Base-by-base conservation (phyloP, 2,113 vertebrate species). In the Lophotis ruficrista region DNA sequence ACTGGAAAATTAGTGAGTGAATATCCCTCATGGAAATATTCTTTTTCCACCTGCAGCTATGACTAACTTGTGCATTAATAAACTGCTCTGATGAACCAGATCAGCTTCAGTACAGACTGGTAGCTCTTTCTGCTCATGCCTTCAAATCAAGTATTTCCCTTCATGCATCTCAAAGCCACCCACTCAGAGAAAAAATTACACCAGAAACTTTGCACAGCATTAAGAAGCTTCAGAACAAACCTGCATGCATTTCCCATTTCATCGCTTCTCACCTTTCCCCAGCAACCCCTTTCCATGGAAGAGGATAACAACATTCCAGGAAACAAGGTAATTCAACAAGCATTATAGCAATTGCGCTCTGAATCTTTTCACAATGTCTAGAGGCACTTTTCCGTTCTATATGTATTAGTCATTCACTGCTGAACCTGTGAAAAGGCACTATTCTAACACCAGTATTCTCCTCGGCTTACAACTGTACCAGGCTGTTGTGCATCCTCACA, bases 321-420 rank as follows among this genome's bases (percentile, higher is more conserved):
- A 61, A 93, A 89, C 69, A 90, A 73, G 20, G 68, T 62, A 86
- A 89, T 93, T 94, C 72, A 89, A 90, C 18, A 58, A 62, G 23
- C 69, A 81, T 27, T 92, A 83, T 9, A 86, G 54, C 68, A 90
- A 21, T 41, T 73, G 37, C 3, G 0, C 47, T 87, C 53, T 62
- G 56, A 89, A 73, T 78, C 50, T 80, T 88, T 77, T 54, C 75
- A 33, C 37, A 47, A 21, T 5, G 5, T 71, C 11, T 48, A 75
- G 76, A 81, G 25, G n/a, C 47, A 64, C 47, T 89, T 80, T 91
- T 69, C 50, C 58, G 50, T 41, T 71, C 86, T 45, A 14, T 22
- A 33, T 20, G 14, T 83, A 43, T 58, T 80, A 69, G 50, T 66
- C 68, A 53, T 53, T 80, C 33, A 37, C 31, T 35, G 22, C 9